phyloP scores from a whole-genome alignment of 2,888 invertebrate species.

The Crioceris asparagi region DNA sequence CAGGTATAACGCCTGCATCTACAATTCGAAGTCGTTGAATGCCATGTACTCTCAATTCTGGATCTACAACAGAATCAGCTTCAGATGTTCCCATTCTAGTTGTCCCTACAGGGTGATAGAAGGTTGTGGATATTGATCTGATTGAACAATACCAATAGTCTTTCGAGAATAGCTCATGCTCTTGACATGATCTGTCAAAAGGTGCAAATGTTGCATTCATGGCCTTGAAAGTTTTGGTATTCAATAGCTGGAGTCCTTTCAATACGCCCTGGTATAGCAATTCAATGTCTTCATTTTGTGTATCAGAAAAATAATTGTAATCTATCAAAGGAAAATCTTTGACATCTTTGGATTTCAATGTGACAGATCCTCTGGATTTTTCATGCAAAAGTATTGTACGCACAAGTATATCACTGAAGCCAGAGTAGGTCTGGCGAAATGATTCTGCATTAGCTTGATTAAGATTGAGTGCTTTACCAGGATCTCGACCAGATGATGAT shows the following conservation, averaged over 20 bases:
- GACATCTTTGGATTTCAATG: constrained; percentile 22
- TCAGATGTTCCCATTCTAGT: constrained; percentile 10
- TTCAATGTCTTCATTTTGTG: constrained; percentile 5
- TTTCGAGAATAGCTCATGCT: constrained; percentile 37
- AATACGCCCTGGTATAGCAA: constrained; percentile 1
- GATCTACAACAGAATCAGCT: constrained; percentile 8
- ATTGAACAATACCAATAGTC: background rate
- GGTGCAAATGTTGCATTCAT: background rate
- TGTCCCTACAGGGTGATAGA: constrained; percentile 12
- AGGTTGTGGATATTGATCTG: background rate
- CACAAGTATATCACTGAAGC: constrained; percentile 1
- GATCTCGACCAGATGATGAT: background rate
- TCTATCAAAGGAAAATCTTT: constrained; percentile 24
- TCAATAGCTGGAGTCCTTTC: background rate
- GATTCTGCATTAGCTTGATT: background rate
- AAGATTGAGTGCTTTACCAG: background rate
- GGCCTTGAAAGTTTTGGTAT: background rate
- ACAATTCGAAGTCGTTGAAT: constrained; percentile 10
- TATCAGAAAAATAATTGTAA: constrained; percentile 14
- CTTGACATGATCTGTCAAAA: constrained; percentile 16
- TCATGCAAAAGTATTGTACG: constrained; percentile 18
- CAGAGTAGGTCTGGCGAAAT: background rate
- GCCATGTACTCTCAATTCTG: constrained; percentile 12
- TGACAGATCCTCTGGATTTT: constrained; percentile 22
- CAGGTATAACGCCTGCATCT: constrained; percentile 12